phyloP scores from a whole-genome alignment of 2,113 vertebrate species.

The Drymodes brunneopygia region DNA sequence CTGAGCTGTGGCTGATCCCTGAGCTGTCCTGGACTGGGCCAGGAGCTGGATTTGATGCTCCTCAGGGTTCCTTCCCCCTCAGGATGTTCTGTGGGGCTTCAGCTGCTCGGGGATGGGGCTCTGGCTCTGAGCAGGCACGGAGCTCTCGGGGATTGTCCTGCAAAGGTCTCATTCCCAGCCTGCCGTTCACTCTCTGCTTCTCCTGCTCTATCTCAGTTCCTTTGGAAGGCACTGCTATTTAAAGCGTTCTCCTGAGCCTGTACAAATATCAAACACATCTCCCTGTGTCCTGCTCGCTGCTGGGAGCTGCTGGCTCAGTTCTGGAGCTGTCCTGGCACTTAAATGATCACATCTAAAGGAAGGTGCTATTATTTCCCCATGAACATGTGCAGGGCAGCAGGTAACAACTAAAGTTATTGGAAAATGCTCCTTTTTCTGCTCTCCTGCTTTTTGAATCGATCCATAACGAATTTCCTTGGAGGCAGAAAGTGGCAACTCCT shows the following conservation, averaged over 20 bases:
- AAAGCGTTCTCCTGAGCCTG: background rate
- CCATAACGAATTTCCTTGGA: background rate
- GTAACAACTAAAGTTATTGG: background rate
- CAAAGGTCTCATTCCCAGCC: background rate
- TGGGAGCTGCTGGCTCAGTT: background rate
- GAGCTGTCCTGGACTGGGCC: background rate
- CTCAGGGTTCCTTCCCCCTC: background rate
- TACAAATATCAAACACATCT: background rate
- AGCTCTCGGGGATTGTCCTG: background rate
- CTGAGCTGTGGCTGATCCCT: background rate
- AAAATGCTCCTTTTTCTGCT: background rate
- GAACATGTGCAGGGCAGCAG: background rate
- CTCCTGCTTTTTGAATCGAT: background rate
- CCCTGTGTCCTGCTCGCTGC: background rate
- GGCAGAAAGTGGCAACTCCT: background rate
- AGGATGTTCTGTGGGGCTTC: background rate
- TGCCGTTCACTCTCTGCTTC: background rate
- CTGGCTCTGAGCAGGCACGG: background rate
- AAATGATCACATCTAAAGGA: background rate
- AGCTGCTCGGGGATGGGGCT: fast-evolving
- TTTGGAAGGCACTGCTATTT: background rate
- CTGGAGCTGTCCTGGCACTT: background rate
- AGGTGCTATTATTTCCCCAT: background rate
- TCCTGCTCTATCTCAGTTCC: background rate
- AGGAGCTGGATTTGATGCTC: background rate